Evolutionary conservation across 2,113 vertebrate genomes (phyloP).

Genomic region (Tragelaphus imberbis): DNA sequence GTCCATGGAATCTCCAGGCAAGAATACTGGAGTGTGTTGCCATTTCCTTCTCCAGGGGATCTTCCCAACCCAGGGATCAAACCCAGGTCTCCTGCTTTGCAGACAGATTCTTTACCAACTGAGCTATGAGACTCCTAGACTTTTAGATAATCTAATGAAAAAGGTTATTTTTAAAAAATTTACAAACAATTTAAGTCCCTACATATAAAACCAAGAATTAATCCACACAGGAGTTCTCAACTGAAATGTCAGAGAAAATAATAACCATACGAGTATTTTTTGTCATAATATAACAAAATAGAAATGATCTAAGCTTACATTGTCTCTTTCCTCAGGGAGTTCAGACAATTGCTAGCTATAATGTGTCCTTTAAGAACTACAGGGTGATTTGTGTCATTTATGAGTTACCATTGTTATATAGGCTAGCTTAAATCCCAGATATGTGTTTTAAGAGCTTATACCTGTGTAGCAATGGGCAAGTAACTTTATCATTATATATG

Average conservation of each 20-base stretch:
- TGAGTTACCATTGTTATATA: background rate
- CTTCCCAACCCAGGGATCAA: background rate
- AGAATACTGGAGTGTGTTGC: background rate
- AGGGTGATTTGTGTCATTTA: background rate
- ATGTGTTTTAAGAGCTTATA: background rate
- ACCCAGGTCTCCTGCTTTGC: background rate
- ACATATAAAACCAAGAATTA: background rate
- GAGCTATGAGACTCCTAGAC: background rate
- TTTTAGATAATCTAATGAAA: background rate
- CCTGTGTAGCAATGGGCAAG: background rate
- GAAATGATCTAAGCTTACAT: background rate
- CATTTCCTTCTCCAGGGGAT: background rate
- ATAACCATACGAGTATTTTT: background rate
- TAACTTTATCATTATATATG: background rate
- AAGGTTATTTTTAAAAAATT: background rate
- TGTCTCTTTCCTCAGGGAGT: background rate
- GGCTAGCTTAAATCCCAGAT: background rate
- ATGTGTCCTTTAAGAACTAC: background rate
- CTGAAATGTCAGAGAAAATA: background rate
- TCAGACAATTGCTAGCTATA: background rate
- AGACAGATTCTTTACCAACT: background rate
- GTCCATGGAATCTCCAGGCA: background rate
- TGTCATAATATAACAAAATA: background rate
- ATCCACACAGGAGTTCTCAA: background rate
- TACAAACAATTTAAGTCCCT: background rate